Conservation (phyloP, 2,797 vertebrate genomes). For the Microctenopoma stevenorrisi region DNA sequence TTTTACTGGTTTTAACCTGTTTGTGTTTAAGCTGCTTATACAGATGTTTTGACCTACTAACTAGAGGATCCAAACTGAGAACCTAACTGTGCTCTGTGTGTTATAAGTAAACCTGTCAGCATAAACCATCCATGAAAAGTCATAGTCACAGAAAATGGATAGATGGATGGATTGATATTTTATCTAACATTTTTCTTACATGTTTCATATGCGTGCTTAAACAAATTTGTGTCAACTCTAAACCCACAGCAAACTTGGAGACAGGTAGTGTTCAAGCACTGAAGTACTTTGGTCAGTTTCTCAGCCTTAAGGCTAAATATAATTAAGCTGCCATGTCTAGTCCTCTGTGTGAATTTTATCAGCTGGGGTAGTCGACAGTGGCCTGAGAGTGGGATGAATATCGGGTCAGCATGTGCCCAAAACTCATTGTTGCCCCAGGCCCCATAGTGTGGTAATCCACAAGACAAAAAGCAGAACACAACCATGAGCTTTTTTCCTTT, state of each 20-base stretch:
- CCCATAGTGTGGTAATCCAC: constrained; percentile 1
- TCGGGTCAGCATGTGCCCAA: constrained; percentile 18
- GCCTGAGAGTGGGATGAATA: constrained; percentile 11
- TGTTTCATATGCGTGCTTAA: not conserved
- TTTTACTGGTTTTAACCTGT: too few relatives aligned
- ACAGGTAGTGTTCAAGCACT: constrained; percentile 9
- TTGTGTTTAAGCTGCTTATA: too few relatives aligned
- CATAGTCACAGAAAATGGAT: not conserved
- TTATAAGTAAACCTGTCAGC: too few relatives aligned
- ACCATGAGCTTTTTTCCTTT: not conserved
- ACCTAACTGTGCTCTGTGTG: too few relatives aligned
- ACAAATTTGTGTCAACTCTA: constrained; percentile 9
- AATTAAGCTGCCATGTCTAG: constrained; percentile 22
- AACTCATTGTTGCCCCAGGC: constrained; percentile 13
- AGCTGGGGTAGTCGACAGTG: constrained; percentile 1
- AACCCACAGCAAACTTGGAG: not conserved
- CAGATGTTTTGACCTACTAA: too few relatives aligned
- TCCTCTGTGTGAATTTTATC: constrained; percentile 23
- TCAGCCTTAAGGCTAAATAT: constrained; percentile 29
- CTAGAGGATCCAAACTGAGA: too few relatives aligned
- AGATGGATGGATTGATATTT: not conserved
- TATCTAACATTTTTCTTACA: not conserved
- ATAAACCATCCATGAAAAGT: too few relatives aligned
- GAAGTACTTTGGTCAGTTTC: constrained; percentile 2
- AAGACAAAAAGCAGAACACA: not conserved